These are phyloP conservation scores for Megathymus violae DNA, from an alignment of 1,140 invertebrate species.

Conservation along the genomic window DNA sequence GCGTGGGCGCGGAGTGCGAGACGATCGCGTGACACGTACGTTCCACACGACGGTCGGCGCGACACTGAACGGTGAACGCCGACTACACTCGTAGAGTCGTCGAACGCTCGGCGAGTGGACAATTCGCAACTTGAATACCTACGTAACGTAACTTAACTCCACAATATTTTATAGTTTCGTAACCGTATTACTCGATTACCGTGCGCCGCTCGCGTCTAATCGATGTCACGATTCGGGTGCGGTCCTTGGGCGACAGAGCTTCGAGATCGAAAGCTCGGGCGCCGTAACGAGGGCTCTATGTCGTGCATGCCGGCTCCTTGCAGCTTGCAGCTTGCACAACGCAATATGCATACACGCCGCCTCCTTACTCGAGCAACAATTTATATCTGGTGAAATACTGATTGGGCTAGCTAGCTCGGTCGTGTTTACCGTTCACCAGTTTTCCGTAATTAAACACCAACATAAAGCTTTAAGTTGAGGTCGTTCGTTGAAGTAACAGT, in stretches of 20 bases:
- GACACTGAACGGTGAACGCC: constrained; percentile 49
- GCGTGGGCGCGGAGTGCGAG: constrained; percentile 49
- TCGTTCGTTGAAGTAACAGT: constrained; percentile 9
- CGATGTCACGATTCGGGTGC: constrained; percentile 72
- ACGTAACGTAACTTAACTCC: constrained; percentile 76
- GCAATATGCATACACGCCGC: constrained; percentile 32
- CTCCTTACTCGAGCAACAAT: constrained; percentile 22
- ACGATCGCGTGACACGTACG: constrained; percentile 41
- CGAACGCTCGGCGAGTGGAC: constrained; percentile 53
- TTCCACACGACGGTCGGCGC: constrained; percentile 56
- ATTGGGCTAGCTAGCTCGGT: constrained; percentile 11
- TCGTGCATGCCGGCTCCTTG: constrained; percentile 31
- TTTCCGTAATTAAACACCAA: constrained; percentile 13
- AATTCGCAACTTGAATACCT: constrained; percentile 70
- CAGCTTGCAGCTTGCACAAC: constrained; percentile 23
- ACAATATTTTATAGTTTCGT: constrained; percentile 81
- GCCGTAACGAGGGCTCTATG: constrained; percentile 23
- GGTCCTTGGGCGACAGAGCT: constrained; percentile 46
- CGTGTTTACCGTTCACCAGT: constrained; percentile 25
- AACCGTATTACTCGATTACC: constrained; percentile 76
- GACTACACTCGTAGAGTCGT: constrained; percentile 36
- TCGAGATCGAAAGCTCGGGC: constrained; percentile 39
- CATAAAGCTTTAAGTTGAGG: constrained; percentile 8
- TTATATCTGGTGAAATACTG: constrained; percentile 29
- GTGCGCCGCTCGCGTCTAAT: constrained; percentile 66